A percentile compares a stretch with the other conserved stretches of the same genome.
Evolutionary conservation across 2,113 vertebrate species (phyloP).

Genomic region (Oceanodroma tethys): DNA sequence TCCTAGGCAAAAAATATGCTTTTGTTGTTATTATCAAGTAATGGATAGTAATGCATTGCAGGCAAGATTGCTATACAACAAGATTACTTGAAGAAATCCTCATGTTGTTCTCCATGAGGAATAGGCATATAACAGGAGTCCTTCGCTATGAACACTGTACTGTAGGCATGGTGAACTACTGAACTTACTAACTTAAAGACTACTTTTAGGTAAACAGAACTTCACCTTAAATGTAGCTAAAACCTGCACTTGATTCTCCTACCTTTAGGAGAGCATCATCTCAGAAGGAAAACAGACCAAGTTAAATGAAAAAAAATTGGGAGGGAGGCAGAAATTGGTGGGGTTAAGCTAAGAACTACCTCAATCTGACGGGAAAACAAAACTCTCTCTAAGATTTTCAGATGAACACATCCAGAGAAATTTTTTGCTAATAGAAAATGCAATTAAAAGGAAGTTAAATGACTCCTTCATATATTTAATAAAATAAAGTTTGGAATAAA

Average conservation of each 20-base stretch:
- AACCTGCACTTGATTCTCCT: background rate
- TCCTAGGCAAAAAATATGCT: accelerated
- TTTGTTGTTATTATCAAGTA: background rate
- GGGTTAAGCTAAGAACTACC: background rate
- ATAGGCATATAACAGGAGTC: background rate
- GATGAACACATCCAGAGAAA: background rate
- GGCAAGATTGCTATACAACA: background rate
- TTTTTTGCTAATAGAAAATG: background rate
- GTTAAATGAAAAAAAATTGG: background rate
- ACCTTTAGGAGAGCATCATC: background rate
- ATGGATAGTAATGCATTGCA: background rate
- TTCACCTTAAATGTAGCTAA: background rate
- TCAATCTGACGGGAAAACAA: background rate
- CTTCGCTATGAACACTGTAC: background rate
- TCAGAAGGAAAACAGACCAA: background rate
- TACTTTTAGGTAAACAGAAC: background rate
- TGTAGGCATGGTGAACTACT: background rate
- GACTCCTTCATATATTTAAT: background rate
- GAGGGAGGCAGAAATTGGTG: background rate
- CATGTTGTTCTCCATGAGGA: background rate
- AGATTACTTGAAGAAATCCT: background rate
- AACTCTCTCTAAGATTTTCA: background rate
- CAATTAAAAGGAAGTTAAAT: background rate
- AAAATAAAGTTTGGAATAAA: background rate
- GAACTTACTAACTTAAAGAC: background rate